These are phyloP conservation scores for Myrmecophaga tridactyla DNA, from an alignment of 2,113 vertebrate species.

Conservation along the genomic window DNA sequence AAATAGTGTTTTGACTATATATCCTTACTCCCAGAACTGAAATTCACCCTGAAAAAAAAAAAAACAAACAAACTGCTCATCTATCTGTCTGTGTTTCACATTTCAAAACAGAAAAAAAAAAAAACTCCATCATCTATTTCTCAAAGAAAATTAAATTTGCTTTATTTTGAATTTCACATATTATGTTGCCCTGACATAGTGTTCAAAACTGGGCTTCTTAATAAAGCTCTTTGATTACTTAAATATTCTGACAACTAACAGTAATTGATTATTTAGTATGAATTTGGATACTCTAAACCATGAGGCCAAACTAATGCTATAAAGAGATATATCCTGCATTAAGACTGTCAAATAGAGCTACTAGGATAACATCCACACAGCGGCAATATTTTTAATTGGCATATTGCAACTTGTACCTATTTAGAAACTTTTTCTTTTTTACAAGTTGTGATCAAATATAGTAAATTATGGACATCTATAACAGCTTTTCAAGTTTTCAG, in stretches of 20 bases:
- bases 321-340: constrained; percentile 50
- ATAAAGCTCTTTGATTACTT: constrained; percentile 47
- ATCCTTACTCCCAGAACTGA: not conserved
- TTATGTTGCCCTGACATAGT: not conserved
- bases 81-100: not conserved
- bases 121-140: not conserved
- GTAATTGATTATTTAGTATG: constrained; percentile 66
- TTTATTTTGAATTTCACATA: constrained; percentile 36
- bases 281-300: constrained; percentile 70
- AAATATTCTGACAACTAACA: constrained; percentile 70
- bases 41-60: not conserved
- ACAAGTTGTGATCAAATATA: constrained; percentile 3
- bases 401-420: not conserved
- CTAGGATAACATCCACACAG: not conserved
- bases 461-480: not conserved
- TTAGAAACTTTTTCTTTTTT: not conserved
- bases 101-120: not conserved
- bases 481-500: not conserved
- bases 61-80: not conserved
- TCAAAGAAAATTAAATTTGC: not conserved
- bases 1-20: not conserved
- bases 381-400: not conserved
- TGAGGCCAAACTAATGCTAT: constrained; percentile 63
- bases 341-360: not conserved
- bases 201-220: constrained; percentile 47